phyloP scores from a whole-genome alignment of 2,888 invertebrate species.

The Cyclophora punctaria region DNA sequence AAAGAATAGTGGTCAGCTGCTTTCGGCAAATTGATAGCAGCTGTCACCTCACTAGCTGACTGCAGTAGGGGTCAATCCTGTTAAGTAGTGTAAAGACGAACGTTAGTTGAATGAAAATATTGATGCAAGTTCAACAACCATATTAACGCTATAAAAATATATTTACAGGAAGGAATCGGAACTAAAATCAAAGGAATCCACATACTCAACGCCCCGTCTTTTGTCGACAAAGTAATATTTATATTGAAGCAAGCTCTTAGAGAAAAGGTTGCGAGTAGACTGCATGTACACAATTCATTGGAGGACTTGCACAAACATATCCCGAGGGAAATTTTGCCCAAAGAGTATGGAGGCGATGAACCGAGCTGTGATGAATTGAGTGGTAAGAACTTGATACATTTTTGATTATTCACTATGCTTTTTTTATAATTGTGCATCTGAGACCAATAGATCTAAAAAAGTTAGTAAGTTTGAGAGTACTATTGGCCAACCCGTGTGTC shows the following conservation, averaged over 20 bases:
- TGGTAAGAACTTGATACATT: constrained; percentile 27
- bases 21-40: too few relatives aligned
- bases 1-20: too few relatives aligned
- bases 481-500: too few relatives aligned
- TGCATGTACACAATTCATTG: constrained; percentile 51
- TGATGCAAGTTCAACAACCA: too few relatives aligned
- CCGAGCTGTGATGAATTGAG: constrained; percentile 36
- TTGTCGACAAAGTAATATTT: constrained; percentile 51
- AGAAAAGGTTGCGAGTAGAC: constrained; percentile 54
- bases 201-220: constrained; percentile 55
- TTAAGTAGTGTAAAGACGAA: neutral
- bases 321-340: constrained; percentile 54
- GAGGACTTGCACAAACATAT: constrained; percentile 55
- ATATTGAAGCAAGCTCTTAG: constrained; percentile 53
- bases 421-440: too few relatives aligned
- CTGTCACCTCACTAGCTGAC: too few relatives aligned
- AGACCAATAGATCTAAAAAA: too few relatives aligned
- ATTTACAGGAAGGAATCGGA: constrained; percentile 55
- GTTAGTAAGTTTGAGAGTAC: too few relatives aligned
- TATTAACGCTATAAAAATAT: too few relatives aligned
- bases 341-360: constrained; percentile 55
- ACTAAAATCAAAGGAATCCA: constrained; percentile 66
- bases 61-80: too few relatives aligned
- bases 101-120: too few relatives aligned
- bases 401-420: too few relatives aligned